A percentile compares a stretch with the other conserved stretches of the same genome.
phyloP scores from a whole-genome alignment of 2,797 vertebrate species.

The Hozukius guyotensis region DNA sequence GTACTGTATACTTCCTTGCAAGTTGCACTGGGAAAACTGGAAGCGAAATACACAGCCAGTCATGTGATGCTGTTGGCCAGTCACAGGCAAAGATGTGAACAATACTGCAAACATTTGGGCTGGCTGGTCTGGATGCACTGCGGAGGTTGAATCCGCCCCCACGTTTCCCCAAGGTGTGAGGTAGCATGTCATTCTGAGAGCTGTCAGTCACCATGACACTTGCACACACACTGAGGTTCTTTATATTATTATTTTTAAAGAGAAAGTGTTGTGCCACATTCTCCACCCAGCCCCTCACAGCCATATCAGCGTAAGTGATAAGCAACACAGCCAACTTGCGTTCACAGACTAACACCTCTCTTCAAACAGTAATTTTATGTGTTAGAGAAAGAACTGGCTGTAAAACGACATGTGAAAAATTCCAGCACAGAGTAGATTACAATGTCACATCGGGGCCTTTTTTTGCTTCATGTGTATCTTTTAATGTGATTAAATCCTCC shows the following conservation, averaged over 20 bases:
- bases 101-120: neutral
- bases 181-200: slow-evolving; percentile 26
- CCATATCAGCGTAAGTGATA: neutral
- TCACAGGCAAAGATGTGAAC: neutral
- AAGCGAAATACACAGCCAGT: neutral
- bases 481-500: slow-evolving; percentile 55
- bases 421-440: slow-evolving; percentile 24
- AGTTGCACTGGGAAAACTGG: neutral
- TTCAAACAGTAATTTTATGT: slow-evolving; percentile 21
- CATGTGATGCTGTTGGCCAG: neutral
- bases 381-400: slow-evolving; percentile 10
- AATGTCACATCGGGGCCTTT: slow-evolving; percentile 1
- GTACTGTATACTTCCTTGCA: neutral
- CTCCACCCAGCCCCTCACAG: neutral
- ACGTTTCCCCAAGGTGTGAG: slow-evolving; percentile 15
- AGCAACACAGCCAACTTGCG: slow-evolving; percentile 6
- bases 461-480: slow-evolving; percentile 37
- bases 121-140: neutral
- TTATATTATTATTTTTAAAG: neutral
- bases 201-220: slow-evolving; percentile 44
- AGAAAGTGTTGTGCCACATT: neutral
- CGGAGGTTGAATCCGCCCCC: neutral
- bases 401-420: neutral
- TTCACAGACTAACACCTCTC: slow-evolving; percentile 39
- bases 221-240: neutral